Evolutionary conservation across 2,113 vertebrate genomes (phyloP).

Genomic region (Cheilinus undulatus): DNA sequence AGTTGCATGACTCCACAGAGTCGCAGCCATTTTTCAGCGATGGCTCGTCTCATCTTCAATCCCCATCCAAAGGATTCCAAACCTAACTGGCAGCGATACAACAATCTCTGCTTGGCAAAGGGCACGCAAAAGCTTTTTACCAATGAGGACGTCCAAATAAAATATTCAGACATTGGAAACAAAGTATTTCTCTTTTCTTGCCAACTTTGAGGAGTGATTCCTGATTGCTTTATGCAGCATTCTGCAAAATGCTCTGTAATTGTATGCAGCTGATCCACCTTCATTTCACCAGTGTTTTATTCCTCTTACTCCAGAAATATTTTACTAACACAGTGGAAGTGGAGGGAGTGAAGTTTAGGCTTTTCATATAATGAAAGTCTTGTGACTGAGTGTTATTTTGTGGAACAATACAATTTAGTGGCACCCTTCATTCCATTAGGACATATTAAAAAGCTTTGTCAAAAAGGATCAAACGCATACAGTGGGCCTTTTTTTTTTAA

Average conservation of each 20-base stretch:
- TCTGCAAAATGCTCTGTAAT: slow-evolving; percentile 78
- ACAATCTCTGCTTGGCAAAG: slow-evolving; percentile 68
- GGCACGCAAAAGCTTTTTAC: slow-evolving; percentile 73
- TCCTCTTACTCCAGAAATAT: slow-evolving; percentile 44
- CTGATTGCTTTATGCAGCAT: slow-evolving; percentile 73
- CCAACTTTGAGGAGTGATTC: slow-evolving; percentile 66
- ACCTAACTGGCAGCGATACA: slow-evolving; percentile 59
- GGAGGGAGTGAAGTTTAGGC: slow-evolving; percentile 37
- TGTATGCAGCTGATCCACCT: slow-evolving; percentile 76
- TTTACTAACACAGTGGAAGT: slow-evolving; percentile 50
- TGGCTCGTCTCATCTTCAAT: slow-evolving; percentile 45
- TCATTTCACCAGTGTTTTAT: slow-evolving; percentile 67
- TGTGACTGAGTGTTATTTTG: slow-evolving; percentile 41
- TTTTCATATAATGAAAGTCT: slow-evolving; percentile 62
- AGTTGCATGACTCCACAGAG: slow-evolving; percentile 22
- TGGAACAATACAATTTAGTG: slow-evolving; percentile 36
- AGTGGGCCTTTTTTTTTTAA: slow-evolving; percentile 9
- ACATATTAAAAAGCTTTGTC: slow-evolving; percentile 73
- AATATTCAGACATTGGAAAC: slow-evolving; percentile 55
- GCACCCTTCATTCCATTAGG: slow-evolving; percentile 56
- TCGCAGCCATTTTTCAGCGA: slow-evolving; percentile 47
- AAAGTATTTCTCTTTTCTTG: slow-evolving; percentile 48
- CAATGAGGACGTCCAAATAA: slow-evolving; percentile 66
- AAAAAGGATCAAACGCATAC: slow-evolving; percentile 9
- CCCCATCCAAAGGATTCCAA: slow-evolving; percentile 47